Conservation (phyloP, 2,113 vertebrate species). For the Pteronura brasiliensis region DNA sequence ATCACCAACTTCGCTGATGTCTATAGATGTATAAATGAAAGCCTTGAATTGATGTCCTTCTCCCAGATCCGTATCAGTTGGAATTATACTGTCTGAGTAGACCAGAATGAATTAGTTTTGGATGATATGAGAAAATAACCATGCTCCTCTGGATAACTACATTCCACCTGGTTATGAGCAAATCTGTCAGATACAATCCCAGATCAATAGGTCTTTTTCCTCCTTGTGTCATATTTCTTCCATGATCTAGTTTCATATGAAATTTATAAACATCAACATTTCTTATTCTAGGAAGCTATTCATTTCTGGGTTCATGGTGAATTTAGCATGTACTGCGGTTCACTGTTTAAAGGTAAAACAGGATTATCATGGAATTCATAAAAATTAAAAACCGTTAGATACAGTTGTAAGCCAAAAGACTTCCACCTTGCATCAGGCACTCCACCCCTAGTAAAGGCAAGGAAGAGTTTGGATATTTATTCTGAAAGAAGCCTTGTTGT, state of each 20-base stretch:
- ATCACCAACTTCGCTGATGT: neutral
- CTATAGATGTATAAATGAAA: neutral
- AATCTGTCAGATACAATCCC: neutral
- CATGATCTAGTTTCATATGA: neutral
- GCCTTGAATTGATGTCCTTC: neutral
- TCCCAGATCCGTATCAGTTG: neutral
- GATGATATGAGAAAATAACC: neutral
- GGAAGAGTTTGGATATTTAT: neutral
- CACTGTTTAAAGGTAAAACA: neutral
- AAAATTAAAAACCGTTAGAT: neutral
- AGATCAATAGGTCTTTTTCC: neutral
- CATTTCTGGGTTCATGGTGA: neutral
- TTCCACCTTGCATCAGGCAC: accelerated
- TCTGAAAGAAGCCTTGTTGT: neutral
- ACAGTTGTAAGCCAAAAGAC: neutral
- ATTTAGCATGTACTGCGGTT: neutral
- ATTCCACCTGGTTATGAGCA: neutral
- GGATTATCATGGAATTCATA: neutral
- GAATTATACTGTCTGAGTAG: neutral
- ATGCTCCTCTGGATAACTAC: neutral
- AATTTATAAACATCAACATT: neutral
- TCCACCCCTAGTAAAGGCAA: neutral
- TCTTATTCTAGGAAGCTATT: neutral
- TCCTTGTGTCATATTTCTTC: neutral
- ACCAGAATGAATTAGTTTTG: neutral